These are phyloP conservation scores for Aplidium turbinatum DNA, from an alignment of 23 tunicate species.

Conservation along the genomic window DNA sequence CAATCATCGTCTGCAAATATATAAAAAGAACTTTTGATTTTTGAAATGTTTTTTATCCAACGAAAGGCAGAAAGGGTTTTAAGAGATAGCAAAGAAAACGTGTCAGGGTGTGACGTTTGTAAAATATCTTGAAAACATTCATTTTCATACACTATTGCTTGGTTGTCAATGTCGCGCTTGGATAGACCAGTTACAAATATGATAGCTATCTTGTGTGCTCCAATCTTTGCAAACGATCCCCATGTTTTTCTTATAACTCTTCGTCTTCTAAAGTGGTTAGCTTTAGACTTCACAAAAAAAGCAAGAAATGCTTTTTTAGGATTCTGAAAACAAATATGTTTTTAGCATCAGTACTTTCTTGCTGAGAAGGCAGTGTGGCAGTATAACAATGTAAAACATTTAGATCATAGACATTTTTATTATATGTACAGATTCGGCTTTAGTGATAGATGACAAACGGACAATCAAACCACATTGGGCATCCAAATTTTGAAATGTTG, in stretches of 20 bases:
- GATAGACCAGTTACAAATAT: slow-evolving; percentile 47
- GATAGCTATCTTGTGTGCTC: slow-evolving; percentile 11
- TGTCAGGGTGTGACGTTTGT: slow-evolving; percentile 36
- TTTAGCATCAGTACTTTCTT: background rate
- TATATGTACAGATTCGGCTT: no score
- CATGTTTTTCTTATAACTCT: slow-evolving; percentile 60
- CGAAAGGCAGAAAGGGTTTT: slow-evolving; percentile 41
- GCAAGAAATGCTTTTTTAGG: background rate
- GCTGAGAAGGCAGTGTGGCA: no score
- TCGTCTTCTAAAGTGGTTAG: slow-evolving; percentile 33
- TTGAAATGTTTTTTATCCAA: slow-evolving; percentile 31
- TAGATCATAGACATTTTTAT: no score
- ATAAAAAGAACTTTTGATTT: slow-evolving; percentile 21
- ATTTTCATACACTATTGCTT: slow-evolving; percentile 28
- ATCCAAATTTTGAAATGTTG: no score
- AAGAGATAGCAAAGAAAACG: slow-evolving; percentile 22
- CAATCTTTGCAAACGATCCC: slow-evolving; percentile 43
- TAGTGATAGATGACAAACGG: no score
- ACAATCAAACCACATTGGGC: no score
- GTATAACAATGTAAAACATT: no score
- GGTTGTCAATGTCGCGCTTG: background rate
- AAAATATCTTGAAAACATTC: slow-evolving; percentile 43
- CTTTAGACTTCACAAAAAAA: slow-evolving; percentile 60
- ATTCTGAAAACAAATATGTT: background rate
- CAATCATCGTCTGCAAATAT: slow-evolving; percentile 75